Evolutionary conservation across 2,797 vertebrate genomes (phyloP), one percentile per base, ranked within the genome.

Genomic region (Coreius guichenoti): DNA sequence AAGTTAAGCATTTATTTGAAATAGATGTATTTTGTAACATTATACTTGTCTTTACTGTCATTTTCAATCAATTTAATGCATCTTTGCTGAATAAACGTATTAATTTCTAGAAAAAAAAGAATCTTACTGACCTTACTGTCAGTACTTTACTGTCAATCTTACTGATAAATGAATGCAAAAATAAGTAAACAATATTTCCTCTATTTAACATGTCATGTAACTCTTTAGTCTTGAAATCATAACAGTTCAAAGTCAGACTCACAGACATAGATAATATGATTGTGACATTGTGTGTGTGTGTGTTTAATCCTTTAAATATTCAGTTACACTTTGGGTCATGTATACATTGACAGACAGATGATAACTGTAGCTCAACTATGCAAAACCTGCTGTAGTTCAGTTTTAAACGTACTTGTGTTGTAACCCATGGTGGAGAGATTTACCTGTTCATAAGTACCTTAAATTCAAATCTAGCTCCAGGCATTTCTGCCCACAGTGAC

Each of bases 401-500:
- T 23, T 23, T 11, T 36, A 14, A 54, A 56, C 4, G 4, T n/a
- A 23, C 45, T 56, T 39, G 21, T 26, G 23, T 39, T 61, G 13
- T 58, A 61, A 61, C 23, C 36, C n/a, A 29, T 51, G 31, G 56
- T 19, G 31, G 70, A 65, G 21, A 75, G 29, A 36, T 74, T 83
- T 76, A 83, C 31, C 58, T 67, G 23, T 74, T 65, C 58, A 26
- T 14, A 67, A 26, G 33, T 67, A 68, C 33, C 31, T 43, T 51
- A n/a, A n/a, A 67, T 83, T 23, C 21, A 73, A 45, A 43, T 61
- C 17, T 75, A 23, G 73, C 49, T 21, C 39, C n/a, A 63, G 29
- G 76, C 3, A 39, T 45, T 63, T n/a, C 36, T 63, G 56, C 76
- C 36, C 56, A 78, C 76, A 45, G 23, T 63, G 76, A 45, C 76